Evolutionary conservation across 2,888 invertebrate species (phyloP).

Genomic region (Callosobruchus maculatus): DNA sequence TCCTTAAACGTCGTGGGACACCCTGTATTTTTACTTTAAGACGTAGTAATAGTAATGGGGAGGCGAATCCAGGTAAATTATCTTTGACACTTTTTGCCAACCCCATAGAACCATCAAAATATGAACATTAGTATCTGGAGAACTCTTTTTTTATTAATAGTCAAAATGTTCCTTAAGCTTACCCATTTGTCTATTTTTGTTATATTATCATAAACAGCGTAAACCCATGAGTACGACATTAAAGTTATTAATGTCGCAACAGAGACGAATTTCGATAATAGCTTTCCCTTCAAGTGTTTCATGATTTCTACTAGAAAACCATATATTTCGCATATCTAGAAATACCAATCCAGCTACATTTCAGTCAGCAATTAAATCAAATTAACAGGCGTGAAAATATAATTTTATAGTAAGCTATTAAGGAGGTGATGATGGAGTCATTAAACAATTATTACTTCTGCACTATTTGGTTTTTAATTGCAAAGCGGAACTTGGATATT

Average conservation of each 20-base stretch:
- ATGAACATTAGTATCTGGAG: no score
- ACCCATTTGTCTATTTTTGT: no score
- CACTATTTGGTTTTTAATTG: not conserved
- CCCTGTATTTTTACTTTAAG: no score
- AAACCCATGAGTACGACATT: no score
- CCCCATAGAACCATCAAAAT: no score
- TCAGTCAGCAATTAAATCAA: not conserved
- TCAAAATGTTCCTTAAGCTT: no score
- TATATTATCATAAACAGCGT: no score
- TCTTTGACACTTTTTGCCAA: no score
- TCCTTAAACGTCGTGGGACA: no score
- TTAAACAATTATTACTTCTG: not conserved
- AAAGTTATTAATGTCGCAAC: not conserved
- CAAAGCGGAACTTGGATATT: not conserved
- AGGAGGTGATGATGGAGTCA: not conserved
- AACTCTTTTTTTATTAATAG: no score
- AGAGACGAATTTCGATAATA: not conserved
- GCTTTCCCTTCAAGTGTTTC: not conserved
- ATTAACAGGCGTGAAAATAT: not conserved
- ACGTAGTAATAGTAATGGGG: no score
- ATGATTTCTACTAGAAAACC: not conserved
- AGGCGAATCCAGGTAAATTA: no score
- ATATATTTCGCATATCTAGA: not conserved
- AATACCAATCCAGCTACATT: not conserved
- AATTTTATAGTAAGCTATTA: not conserved